Conservation (phyloP, 2,113 vertebrate genomes). For the Callospermophilus lateralis region DNA sequence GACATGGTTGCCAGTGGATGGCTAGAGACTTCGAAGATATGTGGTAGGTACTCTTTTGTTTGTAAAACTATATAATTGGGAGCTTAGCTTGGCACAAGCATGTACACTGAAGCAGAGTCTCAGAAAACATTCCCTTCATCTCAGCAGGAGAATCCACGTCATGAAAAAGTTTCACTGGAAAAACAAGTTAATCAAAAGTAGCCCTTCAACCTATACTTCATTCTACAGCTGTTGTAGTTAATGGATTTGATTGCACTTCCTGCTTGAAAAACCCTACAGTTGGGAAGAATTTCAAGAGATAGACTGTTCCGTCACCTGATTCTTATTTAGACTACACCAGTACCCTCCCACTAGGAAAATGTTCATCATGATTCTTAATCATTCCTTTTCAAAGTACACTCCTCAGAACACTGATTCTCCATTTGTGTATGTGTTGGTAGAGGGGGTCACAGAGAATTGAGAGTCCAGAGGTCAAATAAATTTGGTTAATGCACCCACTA, state of each 20-base stretch:
- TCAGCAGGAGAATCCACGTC: background rate
- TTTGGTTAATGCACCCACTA: background rate
- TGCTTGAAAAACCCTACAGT: background rate
- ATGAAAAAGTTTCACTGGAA: background rate
- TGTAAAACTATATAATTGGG: background rate
- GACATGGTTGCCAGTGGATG: background rate
- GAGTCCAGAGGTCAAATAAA: background rate
- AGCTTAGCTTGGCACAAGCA: background rate
- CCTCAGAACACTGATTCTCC: background rate
- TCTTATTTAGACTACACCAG: background rate
- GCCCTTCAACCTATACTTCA: background rate
- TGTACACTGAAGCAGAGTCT: background rate
- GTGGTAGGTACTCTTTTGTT: background rate
- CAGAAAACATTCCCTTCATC: background rate
- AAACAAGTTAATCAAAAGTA: background rate
- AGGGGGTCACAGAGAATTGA: fast-evolving
- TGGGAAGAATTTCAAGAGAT: background rate
- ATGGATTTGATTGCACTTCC: background rate
- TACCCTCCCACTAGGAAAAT: background rate
- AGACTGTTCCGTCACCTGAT: background rate
- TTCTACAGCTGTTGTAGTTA: background rate
- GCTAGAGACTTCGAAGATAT: slow-evolving; percentile 19
- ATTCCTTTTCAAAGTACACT: slow-evolving; percentile 21
- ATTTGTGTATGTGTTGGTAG: background rate
- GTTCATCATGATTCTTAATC: background rate